Evolutionary conservation across 2,797 vertebrate genomes (phyloP).

Genomic region (Carapus acus): DNA sequence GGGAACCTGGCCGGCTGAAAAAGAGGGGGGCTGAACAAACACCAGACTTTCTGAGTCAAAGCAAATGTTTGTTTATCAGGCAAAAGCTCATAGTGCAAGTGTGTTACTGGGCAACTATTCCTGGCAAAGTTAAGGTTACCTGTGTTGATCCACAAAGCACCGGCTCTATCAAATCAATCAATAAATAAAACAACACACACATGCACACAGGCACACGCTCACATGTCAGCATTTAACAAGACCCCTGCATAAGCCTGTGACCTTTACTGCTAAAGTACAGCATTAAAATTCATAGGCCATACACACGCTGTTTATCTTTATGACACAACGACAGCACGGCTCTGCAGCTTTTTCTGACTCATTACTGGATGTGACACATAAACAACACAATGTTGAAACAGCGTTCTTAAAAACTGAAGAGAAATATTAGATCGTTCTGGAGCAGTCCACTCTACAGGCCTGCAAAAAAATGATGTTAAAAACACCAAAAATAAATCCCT

Average conservation of each 20-base stretch:
- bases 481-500: too few species aligned
- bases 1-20: conserved; percentile 25
- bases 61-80: conserved; percentile 10
- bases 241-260: conserved; percentile 26
- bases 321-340: conserved; percentile 12
- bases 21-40: conserved; percentile 9
- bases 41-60: conserved; percentile 12
- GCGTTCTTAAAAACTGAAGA: neutral
- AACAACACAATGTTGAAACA: conserved; percentile 14
- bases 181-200: neutral
- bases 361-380: conserved; percentile 14
- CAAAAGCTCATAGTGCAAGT: conserved; percentile 4
- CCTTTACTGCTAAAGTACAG: conserved; percentile 33
- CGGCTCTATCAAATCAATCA: conserved; percentile 12
- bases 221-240: conserved; percentile 3
- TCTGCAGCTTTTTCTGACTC: conserved; percentile 18
- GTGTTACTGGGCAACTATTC: neutral
- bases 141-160: neutral
- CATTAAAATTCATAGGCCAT: conserved; percentile 41
- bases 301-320: conserved; percentile 30
- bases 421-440: conserved; percentile 16
- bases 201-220: neutral
- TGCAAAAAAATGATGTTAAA: too few species aligned
- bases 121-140: conserved; percentile 10
- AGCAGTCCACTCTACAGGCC: neutral